Evolutionary conservation across 2,888 invertebrate species (phyloP).

Genomic region (Dicycla oo): DNA sequence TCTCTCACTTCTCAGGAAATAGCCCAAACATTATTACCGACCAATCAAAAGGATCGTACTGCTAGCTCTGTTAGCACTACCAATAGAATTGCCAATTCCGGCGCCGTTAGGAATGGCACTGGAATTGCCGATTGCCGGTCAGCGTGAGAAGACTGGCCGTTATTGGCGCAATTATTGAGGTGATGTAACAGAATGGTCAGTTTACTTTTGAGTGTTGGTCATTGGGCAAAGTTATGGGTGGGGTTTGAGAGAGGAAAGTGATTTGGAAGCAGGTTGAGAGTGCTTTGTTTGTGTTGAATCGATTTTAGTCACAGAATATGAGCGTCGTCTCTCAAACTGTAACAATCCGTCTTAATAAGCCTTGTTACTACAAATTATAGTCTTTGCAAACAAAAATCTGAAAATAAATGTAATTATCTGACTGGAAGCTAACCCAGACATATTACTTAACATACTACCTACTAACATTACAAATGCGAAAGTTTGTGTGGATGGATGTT

Average conservation of each 20-base stretch:
- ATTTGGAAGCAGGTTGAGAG: neutral
- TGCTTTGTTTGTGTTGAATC: neutral
- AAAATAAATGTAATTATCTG: too few species aligned
- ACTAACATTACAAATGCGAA: too few species aligned
- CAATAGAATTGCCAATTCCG: constrained; percentile 57
- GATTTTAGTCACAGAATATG: neutral
- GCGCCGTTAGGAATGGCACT: constrained; percentile 39
- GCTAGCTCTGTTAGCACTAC: constrained; percentile 36
- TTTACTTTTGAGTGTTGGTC: constrained; percentile 46
- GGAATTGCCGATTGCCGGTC: constrained; percentile 56
- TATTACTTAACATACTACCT: too few species aligned
- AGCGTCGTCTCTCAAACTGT: neutral
- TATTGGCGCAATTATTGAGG: constrained; percentile 55
- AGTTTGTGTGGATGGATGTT: too few species aligned
- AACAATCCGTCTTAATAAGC: too few species aligned
- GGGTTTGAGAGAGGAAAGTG: neutral
- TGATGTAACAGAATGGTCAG: constrained; percentile 27
- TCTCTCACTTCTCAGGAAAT: constrained; percentile 14
- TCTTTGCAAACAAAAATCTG: neutral
- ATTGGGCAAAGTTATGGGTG: constrained; percentile 25
- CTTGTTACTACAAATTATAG: neutral
- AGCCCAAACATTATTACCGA: constrained; percentile 48
- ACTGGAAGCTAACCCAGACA: too few species aligned
- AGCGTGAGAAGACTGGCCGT: constrained; percentile 53
- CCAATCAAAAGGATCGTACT: constrained; percentile 53